A percentile compares a stretch with the other conserved stretches of the same genome.
Evolutionary conservation across 2,888 invertebrate species (phyloP).

Genomic region (Carabus problematicus): DNA sequence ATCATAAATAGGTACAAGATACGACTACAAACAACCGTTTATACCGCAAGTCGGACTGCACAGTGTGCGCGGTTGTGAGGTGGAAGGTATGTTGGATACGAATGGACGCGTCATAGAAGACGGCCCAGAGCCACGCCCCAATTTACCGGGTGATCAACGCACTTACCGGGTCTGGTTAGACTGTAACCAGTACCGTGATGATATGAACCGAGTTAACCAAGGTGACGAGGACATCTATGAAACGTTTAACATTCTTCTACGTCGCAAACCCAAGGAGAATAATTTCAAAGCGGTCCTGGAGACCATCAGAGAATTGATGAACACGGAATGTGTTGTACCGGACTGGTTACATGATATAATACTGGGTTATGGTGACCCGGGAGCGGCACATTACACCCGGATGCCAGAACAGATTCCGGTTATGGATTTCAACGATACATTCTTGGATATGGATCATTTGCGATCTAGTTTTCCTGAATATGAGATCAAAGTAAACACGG

Average conservation of each 20-base stretch:
- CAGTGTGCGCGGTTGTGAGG: conserved; percentile 95
- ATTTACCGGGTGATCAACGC: conserved; percentile 85
- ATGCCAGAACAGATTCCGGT: conserved; percentile 86
- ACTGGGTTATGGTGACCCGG: conserved; percentile 97
- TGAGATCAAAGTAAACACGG: conserved; percentile 73
- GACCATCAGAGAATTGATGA: conserved; percentile 98
- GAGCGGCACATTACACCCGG: conserved; percentile 95
- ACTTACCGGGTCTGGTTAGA: conserved; percentile 95
- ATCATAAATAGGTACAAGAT: conserved; percentile 71
- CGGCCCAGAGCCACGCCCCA: conserved; percentile 88
- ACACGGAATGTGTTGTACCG: conserved; percentile 97
- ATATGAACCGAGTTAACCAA: conserved; percentile 84
- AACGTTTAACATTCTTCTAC: conserved; percentile 93
- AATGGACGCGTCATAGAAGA: conserved; percentile 97
- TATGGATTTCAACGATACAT: conserved; percentile 98
- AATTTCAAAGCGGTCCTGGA: conserved; percentile 99
- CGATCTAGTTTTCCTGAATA: conserved; percentile 85
- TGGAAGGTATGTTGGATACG: conserved; percentile 97
- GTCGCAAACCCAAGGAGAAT: conserved; percentile 99
- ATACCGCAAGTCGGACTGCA: conserved; percentile 91
- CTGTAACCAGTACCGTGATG: conserved; percentile 94
- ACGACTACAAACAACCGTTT: conserved; percentile 83
- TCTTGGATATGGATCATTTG: conserved; percentile 89
- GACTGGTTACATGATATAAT: conserved; percentile 97
- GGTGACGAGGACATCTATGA: conserved; percentile 75